phyloP scores from a whole-genome alignment of 2,797 vertebrate species.

The Sebastolobus altivelis region DNA sequence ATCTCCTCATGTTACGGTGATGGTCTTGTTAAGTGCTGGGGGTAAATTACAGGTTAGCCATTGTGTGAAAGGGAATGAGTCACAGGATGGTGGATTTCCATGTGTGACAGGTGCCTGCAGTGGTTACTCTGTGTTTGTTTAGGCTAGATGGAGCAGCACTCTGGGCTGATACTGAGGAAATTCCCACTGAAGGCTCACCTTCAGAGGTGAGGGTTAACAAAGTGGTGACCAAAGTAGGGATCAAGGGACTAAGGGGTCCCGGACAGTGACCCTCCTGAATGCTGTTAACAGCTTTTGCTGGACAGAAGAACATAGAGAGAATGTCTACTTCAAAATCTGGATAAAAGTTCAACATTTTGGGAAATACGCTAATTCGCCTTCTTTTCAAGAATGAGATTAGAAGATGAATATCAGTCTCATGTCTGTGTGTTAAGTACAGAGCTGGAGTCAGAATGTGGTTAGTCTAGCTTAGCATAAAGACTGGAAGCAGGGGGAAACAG shows the following conservation, averaged over 20 bases:
- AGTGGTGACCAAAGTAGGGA: neutral
- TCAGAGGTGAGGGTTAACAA: constrained; percentile 3
- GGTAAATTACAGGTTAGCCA: constrained; percentile 66
- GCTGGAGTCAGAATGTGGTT: too few species aligned
- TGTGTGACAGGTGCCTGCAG: constrained; percentile 57
- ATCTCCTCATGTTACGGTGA: constrained; percentile 70
- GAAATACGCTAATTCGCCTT: neutral
- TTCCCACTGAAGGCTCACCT: constrained; percentile 13
- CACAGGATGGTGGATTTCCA: constrained; percentile 53
- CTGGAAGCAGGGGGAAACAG: too few species aligned
- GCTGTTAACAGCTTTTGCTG: neutral
- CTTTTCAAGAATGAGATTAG: neutral
- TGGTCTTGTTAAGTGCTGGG: constrained; percentile 62
- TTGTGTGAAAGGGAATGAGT: constrained; percentile 55
- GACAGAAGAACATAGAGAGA: neutral
- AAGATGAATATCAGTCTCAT: too few species aligned
- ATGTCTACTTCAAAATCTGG: neutral
- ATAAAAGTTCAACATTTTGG: neutral
- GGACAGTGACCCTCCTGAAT: neutral
- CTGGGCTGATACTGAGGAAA: constrained; percentile 15
- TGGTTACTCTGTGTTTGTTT: constrained; percentile 52
- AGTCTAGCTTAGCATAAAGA: too few species aligned
- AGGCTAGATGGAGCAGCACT: constrained; percentile 21
- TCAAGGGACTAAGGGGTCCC: neutral
- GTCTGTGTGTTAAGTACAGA: too few species aligned